These are phyloP conservation scores for Esperia sulphurella DNA, from an alignment of 2,888 invertebrate genomes.

Conservation along the genomic window DNA sequence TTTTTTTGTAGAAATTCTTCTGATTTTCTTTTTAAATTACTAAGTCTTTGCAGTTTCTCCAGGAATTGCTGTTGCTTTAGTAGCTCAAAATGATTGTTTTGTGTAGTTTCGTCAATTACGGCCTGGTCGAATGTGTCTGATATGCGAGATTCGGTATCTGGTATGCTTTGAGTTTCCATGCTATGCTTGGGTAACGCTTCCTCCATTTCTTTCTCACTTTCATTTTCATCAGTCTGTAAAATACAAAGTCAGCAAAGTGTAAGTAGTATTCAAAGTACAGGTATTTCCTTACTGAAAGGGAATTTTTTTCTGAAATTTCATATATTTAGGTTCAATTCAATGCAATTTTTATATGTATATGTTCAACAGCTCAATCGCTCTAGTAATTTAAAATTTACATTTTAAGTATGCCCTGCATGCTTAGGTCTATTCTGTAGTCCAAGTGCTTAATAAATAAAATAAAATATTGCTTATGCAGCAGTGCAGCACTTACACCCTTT, in stretches of 20 bases:
- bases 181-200: conserved; percentile 54
- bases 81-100: conserved; percentile 50
- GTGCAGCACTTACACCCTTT: too few relatives aligned
- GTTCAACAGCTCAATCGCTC: too few relatives aligned
- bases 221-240: conserved; percentile 66
- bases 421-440: too few relatives aligned
- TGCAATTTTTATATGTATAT: too few relatives aligned
- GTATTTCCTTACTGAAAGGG: too few relatives aligned
- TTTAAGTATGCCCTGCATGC: too few relatives aligned
- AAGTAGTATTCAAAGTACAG: too few relatives aligned
- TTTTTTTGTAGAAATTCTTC: conserved; percentile 67
- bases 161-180: conserved; percentile 42
- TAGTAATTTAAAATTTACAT: too few relatives aligned
- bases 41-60: conserved; percentile 66
- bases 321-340: too few relatives aligned
- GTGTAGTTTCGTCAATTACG: conserved; percentile 42
- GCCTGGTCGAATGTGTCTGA: conserved; percentile 51
- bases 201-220: conserved; percentile 54
- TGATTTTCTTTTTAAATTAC: conserved; percentile 68
- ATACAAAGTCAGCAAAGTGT: conserved; percentile 2
- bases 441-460: too few relatives aligned
- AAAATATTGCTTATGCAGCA: too few relatives aligned
- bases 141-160: conserved; percentile 47
- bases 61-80: conserved; percentile 65
- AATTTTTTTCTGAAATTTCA: too few relatives aligned